phyloP scores from a whole-genome alignment of 2,888 invertebrate genomes.

The Trichacis sp. region DNA sequence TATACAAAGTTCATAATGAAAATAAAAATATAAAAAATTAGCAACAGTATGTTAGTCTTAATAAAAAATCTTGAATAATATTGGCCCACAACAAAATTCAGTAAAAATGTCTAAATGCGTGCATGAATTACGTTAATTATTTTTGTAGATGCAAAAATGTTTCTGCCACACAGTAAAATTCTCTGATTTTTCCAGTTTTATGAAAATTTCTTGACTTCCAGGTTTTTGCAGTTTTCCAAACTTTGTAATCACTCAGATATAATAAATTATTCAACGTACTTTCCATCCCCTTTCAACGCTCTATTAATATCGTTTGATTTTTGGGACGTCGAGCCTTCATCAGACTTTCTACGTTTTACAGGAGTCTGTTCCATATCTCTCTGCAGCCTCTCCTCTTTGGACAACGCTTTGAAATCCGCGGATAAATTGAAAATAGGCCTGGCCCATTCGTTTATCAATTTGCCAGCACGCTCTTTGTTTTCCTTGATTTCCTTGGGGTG shows the following conservation, averaged over 20 bases:
- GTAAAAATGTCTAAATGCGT: too few relatives aligned
- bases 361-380: constrained; percentile 91
- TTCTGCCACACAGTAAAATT: too few relatives aligned
- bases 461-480: constrained; percentile 90
- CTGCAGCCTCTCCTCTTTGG: constrained; percentile 93
- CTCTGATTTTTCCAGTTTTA: too few relatives aligned
- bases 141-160: too few relatives aligned
- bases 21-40: too few relatives aligned
- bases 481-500: constrained; percentile 96
- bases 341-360: constrained; percentile 69
- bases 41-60: too few relatives aligned
- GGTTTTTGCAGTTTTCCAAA: too few relatives aligned
- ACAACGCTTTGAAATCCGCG: constrained; percentile 91
- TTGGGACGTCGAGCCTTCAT: constrained; percentile 69
- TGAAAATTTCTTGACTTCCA: too few relatives aligned
- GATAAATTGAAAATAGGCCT: constrained; percentile 97
- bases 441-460: constrained; percentile 97
- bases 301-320: constrained; percentile 75
- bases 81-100: too few relatives aligned
- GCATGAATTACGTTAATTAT: too few relatives aligned
- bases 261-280: constrained; percentile 59
- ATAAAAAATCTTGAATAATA: too few relatives aligned
- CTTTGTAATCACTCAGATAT: neutral
- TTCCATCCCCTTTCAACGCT: constrained; percentile 75
- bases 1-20: too few relatives aligned